Evolutionary conservation across 2,888 invertebrate genomes (phyloP).

Genomic region (Cerastoderma edule): DNA sequence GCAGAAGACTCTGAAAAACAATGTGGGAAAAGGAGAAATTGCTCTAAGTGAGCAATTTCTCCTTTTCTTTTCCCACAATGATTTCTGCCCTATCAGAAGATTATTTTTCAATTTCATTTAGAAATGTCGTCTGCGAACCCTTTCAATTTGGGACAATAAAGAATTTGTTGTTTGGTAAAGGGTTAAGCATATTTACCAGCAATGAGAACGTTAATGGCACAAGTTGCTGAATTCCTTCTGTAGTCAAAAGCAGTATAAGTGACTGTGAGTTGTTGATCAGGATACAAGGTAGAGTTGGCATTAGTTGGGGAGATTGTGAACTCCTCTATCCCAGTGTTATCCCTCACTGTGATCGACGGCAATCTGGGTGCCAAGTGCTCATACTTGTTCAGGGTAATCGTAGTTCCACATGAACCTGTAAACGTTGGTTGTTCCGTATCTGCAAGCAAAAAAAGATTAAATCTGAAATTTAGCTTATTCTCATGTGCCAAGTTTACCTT

Average conservation of each 20-base stretch:
- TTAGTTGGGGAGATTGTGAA: conserved; percentile 54
- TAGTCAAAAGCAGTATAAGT: conserved; percentile 98
- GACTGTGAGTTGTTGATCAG: conserved; percentile 85
- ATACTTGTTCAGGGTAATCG: conserved; percentile 20
- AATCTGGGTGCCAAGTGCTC: conserved; percentile 17
- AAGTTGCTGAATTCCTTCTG: conserved; percentile 98
- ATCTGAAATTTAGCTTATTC: no score
- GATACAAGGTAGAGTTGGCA: conserved; percentile 48
- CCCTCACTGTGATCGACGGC: conserved; percentile 37
- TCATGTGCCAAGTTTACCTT: no score
- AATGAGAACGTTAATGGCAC: conserved; percentile 82
- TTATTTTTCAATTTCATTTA: no score
- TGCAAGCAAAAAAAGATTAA: conserved; percentile 36
- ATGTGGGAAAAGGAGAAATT: conserved; percentile 2
- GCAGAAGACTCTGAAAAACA: no score
- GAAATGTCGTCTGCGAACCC: no score
- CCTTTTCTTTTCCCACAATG: conserved; percentile 3
- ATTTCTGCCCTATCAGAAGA: no score
- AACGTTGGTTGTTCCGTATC: conserved; percentile 56
- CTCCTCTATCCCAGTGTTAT: conserved; percentile 61
- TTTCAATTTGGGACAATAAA: no score
- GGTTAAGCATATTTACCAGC: conserved; percentile 62
- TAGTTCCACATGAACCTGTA: background rate
- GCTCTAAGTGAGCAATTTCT: background rate
- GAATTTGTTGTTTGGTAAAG: no score